Evolutionary conservation across 1,140 invertebrate species (phyloP), one percentile per base, ranked within the genome.

Genomic region (Drosophila orosa): DNA sequence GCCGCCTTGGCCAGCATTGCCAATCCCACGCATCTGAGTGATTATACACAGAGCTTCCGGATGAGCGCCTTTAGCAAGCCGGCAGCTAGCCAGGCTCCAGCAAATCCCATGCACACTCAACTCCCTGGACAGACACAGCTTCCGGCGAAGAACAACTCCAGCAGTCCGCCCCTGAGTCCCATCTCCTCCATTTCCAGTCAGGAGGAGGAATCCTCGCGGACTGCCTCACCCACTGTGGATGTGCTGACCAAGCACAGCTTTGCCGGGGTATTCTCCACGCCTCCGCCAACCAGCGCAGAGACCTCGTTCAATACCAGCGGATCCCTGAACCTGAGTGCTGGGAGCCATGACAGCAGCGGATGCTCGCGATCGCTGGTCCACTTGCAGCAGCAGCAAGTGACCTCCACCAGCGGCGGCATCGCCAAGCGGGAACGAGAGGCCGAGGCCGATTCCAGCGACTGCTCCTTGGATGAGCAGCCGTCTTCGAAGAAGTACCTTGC

Each of bases 121-220:
- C 33, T 72, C 24, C 63, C 65, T 3, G 59, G 39, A 3, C 31
- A 39, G 29, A 44, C 39, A 7, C 63, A 71, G 33, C 55, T 33
- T 40, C 37, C 35, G 1, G 13, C 10, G 12, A 86, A 78, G 44
- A 75, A 33, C 24, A 63, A 8, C 37, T 44, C 63, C 10, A 76
- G 67, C 63, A 86, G 94, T 76, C 95, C 95, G 0, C 92, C 95
- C 0, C 72, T 95, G 12, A 95, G 95, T 60, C 95, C 95, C 0
- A 92, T 95, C 15, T 95, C 95, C 0, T 95, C 95, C 19, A 94
- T 94, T 3, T 95, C 95, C 7, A 95, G 95, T 45, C 95, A 90
- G 17, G 80, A 91, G 7, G 91, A 92, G 48, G 85, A 90, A 37
- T 79, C 80, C 0, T 90, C 86, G 0, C 87, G 91, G 22, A 83